Evolutionary conservation across 2,888 invertebrate species (phyloP).

Genomic region (Augiades crinisus): DNA sequence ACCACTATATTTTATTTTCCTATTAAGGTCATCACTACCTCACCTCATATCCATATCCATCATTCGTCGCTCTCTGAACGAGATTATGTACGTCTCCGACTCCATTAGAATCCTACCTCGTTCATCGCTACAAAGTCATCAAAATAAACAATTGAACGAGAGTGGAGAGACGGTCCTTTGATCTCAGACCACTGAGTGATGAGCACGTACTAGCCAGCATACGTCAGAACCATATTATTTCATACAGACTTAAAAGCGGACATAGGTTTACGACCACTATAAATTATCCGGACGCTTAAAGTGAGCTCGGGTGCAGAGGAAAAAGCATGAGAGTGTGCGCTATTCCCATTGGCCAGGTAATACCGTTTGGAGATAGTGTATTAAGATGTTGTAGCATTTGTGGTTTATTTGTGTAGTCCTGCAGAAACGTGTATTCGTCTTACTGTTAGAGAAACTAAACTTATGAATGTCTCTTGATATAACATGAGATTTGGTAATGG

Average conservation of each 20-base stretch:
- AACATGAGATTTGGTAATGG: not conserved
- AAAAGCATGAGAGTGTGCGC: conserved; percentile 36
- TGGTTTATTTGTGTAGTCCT: conserved; percentile 14
- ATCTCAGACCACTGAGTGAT: conserved; percentile 53
- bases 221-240: conserved; percentile 39
- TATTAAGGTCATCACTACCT: too few relatives aligned
- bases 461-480: not conserved
- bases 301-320: conserved; percentile 34
- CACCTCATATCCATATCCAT: conserved; percentile 19
- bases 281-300: conserved; percentile 55
- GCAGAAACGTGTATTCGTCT: not conserved
- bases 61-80: conserved; percentile 27
- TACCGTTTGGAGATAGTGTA: conserved; percentile 29
- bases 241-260: conserved; percentile 59
- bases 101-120: conserved; percentile 36
- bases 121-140: conserved; percentile 54
- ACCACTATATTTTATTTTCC: too few relatives aligned
- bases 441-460: not conserved
- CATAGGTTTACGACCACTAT: conserved; percentile 60
- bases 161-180: conserved; percentile 46
- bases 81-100: conserved; percentile 28
- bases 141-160: conserved; percentile 53
- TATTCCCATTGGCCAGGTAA: conserved; percentile 54
- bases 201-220: conserved; percentile 34
- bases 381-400: conserved; percentile 30